A percentile compares a stretch with the other conserved stretches of the same genome.
Conservation (phyloP, 2,888 invertebrate genomes). For the Lobophora halterata region DNA sequence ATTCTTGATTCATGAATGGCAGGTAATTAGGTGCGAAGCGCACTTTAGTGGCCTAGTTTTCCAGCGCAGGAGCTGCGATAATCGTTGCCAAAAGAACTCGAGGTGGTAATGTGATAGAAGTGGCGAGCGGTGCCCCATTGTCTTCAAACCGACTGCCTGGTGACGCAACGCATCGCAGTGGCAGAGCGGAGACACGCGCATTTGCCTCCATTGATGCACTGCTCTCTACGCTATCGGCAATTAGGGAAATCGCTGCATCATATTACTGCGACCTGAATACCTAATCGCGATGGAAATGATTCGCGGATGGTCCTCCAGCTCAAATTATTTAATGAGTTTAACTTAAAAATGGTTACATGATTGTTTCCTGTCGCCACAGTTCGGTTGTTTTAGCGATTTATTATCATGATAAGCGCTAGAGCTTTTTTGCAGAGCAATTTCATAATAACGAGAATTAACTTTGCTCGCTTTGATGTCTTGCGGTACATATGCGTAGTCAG, state of each 20-base stretch:
- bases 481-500: no score
- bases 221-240: slow-evolving; percentile 42
- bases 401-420: slow-evolving; percentile 45
- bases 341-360: slow-evolving; percentile 62
- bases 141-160: slow-evolving; percentile 50
- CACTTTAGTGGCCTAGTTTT: slow-evolving; percentile 51
- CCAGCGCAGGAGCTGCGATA: slow-evolving; percentile 52
- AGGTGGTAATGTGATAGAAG: slow-evolving; percentile 57
- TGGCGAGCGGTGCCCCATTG: slow-evolving; percentile 58
- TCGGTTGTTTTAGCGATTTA: slow-evolving; percentile 50
- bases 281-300: slow-evolving; percentile 71
- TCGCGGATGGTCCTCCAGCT: slow-evolving; percentile 57
- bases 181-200: slow-evolving; percentile 75
- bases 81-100: slow-evolving; percentile 60
- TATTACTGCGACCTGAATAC: slow-evolving; percentile 65
- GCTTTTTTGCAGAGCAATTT: slow-evolving; percentile 30
- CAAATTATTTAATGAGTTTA: slow-evolving; percentile 68
- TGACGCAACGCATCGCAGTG: slow-evolving; percentile 70
- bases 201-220: slow-evolving; percentile 70
- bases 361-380: slow-evolving; percentile 68
- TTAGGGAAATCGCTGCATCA: slow-evolving; percentile 60
- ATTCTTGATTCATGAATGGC: slow-evolving; percentile 25
- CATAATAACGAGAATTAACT: slow-evolving; percentile 11
- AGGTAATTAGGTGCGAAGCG: slow-evolving; percentile 45
- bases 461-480: no score